These are phyloP conservation scores for Drosophila mojavensis DNA, from an alignment of 1,140 invertebrate species.

Conservation along the genomic window DNA sequence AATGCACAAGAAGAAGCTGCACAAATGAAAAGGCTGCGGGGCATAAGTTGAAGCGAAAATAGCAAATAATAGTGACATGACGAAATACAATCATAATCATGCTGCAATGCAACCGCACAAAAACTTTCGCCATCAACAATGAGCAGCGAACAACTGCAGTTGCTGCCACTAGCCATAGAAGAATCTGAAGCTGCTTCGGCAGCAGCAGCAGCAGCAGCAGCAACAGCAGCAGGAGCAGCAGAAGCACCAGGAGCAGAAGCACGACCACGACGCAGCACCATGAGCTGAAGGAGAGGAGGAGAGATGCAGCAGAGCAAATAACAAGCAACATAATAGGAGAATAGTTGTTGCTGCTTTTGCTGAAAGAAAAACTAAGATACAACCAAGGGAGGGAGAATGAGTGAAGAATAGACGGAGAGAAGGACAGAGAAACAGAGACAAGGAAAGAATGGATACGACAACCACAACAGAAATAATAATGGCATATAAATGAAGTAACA, in stretches of 20 bases:
- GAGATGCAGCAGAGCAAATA: conserved; percentile 53
- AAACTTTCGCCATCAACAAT: conserved; percentile 77
- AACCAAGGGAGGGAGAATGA: background rate
- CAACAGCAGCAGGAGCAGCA: background rate
- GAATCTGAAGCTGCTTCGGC: background rate
- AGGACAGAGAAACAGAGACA: background rate
- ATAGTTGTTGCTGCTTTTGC: conserved; percentile 25
- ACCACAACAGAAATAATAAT: conserved; percentile 79
- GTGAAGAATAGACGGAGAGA: too few species aligned
- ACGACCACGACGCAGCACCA: background rate
- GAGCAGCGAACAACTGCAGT: background rate
- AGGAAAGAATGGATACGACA: conserved; percentile 32
- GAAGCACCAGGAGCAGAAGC: background rate
- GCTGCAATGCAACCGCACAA: conserved; percentile 62
- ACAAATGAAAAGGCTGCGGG: conserved; percentile 50
- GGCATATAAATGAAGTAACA: conserved; percentile 82
- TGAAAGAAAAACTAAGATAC: conserved; percentile 34
- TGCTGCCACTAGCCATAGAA: background rate
- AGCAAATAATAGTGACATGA: conserved; percentile 81
- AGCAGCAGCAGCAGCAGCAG: background rate
- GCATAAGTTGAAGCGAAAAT: conserved; percentile 75
- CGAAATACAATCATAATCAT: conserved; percentile 81
- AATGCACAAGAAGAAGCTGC: conserved; percentile 14
- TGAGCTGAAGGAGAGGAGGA: background rate
- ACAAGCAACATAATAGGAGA: conserved; percentile 73